Evolutionary conservation across 2,113 vertebrate species (phyloP).

Genomic region (Megaceryle maxima): DNA sequence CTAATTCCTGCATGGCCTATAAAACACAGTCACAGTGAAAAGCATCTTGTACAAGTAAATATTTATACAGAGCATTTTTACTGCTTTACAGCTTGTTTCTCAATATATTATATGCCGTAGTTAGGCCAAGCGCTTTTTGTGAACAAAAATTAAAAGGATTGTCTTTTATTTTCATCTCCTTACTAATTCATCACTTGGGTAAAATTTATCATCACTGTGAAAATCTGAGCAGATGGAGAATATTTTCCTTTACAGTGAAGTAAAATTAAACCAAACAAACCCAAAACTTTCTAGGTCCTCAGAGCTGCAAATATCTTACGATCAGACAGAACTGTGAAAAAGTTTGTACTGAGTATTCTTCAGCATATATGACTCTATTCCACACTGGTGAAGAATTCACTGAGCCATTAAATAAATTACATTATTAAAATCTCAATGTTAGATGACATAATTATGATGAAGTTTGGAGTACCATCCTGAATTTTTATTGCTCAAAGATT

Average conservation of each 20-base stretch:
- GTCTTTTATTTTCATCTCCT: background rate
- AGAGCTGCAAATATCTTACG: background rate
- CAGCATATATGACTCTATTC: background rate
- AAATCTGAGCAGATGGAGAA: background rate
- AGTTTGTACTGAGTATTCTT: background rate
- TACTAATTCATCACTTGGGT: background rate
- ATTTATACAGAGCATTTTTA: conserved; percentile 4
- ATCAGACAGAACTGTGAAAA: background rate
- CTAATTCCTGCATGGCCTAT: background rate
- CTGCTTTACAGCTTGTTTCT: background rate
- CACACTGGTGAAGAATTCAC: background rate
- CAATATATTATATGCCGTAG: background rate
- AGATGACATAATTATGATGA: conserved; percentile 30
- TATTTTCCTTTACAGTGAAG: background rate
- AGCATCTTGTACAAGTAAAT: conserved; percentile 12
- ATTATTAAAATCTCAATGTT: conserved; percentile 29
- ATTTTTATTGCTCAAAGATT: conserved; percentile 5
- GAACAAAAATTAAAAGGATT: background rate
- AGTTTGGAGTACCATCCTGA: background rate
- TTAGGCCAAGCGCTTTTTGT: background rate
- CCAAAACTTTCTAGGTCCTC: background rate
- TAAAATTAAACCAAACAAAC: background rate
- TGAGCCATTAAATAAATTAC: background rate
- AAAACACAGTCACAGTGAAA: background rate
- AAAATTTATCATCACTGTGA: background rate